These are phyloP conservation scores for Sphaeramia orbicularis DNA, from an alignment of 2,797 vertebrate genomes.

Conservation along the genomic window DNA sequence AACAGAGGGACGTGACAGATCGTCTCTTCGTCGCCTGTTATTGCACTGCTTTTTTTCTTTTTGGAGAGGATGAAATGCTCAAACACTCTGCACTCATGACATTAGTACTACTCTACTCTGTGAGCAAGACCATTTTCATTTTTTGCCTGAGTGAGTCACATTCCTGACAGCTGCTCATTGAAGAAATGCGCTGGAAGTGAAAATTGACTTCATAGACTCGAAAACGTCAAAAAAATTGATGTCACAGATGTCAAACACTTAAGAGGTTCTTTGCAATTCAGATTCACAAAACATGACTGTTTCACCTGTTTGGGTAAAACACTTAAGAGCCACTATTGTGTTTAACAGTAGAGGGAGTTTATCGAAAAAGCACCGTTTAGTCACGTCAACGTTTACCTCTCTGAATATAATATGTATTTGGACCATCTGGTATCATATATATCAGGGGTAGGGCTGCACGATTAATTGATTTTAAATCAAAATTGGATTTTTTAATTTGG, in stretches of 20 bases:
- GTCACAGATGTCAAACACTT: constrained; percentile 30
- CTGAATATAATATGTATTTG: no score
- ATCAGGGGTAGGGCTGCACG: no score
- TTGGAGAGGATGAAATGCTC: constrained; percentile 43
- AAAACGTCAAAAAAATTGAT: constrained; percentile 36
- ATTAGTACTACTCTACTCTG: constrained; percentile 28
- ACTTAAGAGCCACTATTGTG: neutral
- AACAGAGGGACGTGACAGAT: neutral
- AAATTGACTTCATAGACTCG: constrained; percentile 35
- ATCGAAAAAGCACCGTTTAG: no score
- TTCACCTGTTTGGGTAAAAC: constrained; percentile 13
- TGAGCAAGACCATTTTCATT: constrained; percentile 40
- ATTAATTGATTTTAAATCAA: no score
- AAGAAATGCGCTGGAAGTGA: constrained; percentile 33
- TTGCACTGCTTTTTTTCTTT: constrained; percentile 24
- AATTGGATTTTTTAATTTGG: no score
- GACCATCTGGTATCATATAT: no score
- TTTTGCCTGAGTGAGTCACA: constrained; percentile 40
- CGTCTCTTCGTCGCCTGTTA: constrained; percentile 4
- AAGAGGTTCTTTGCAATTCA: constrained; percentile 22
- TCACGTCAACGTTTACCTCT: no score
- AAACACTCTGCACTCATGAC: constrained; percentile 31
- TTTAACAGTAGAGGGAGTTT: no score
- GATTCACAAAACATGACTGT: constrained; percentile 4
- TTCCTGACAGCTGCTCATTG: constrained; percentile 55